Evolutionary conservation across 2,888 invertebrate genomes (phyloP), one percentile per base, ranked within the genome.

Genomic region (Phaonia tiefii): DNA sequence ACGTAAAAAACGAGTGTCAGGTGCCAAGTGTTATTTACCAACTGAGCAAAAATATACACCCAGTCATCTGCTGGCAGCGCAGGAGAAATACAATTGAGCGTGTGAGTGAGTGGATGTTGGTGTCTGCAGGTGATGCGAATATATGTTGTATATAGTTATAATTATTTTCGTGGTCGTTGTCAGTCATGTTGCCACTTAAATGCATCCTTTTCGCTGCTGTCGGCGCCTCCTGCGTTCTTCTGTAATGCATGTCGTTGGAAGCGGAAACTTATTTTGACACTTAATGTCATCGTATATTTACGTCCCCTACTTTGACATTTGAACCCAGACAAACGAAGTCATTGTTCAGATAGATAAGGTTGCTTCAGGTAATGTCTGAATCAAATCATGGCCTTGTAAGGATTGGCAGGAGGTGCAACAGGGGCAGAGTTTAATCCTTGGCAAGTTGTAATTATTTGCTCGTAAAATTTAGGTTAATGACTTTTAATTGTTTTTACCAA

Each of bases 81-180:
- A 25, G 42, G 39, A 65, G 67, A 54, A 54, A 54, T 54, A 25
- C 54, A 11, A 31, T 5, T 31, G 31, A 31, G n/a, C 17, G 17
- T 49, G 2, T 49, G 37, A 26, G 25, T 25, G 26, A 20, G 42
- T 42, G 20, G 63, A 31, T 22, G 42, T 42, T 13, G 63, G 42
- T 63, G 42, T 31, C 31, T 8, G 8, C 31, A 31, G 8, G 31
- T 31, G 31, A n/a, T 31, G 31, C 8, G 31, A n/a, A n/a, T 31
- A 31, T 8, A 8, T 5, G 31, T 8, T 31, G 3, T 31, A 31
- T 31, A 31, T 31, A 65, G 63, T 70, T 58, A 80, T 75, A 81
- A 78, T 81, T 81, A 81, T 78, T 78, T 78, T 81, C 77, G 80
- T 71, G 78, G 80, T 63, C 66, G 78, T 78, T 81, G 80, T 81